Percentiles rank a stretch among this genome's conserved stretches.
These are phyloP conservation scores for Dasypus novemcinctus DNA, from an alignment of 2,113 vertebrate genomes.

Conservation along the genomic window DNA sequence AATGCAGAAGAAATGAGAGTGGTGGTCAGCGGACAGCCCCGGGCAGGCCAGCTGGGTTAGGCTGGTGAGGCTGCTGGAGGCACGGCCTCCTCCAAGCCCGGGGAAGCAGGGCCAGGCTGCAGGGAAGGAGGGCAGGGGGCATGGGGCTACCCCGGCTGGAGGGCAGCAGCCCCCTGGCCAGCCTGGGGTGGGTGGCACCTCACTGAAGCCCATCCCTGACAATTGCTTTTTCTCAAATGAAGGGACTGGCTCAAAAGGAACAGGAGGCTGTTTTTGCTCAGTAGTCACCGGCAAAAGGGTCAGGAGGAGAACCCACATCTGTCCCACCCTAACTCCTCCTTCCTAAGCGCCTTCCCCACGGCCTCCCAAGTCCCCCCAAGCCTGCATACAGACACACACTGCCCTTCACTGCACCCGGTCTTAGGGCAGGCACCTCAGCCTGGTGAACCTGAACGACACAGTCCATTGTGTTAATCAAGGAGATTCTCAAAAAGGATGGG, in stretches of 20 bases:
- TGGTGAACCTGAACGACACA: not conserved
- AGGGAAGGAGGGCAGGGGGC: too few relatives aligned
- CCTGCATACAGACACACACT: rapidly evolving
- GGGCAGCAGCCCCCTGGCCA: not conserved
- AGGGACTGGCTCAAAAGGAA: not conserved
- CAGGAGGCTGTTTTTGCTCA: not conserved
- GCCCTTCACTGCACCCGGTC: not conserved
- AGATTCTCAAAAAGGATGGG: not conserved
- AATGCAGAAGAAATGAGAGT: not conserved
- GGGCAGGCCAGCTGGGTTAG: not conserved
- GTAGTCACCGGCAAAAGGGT: not conserved
- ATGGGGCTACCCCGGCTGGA: too few relatives aligned
- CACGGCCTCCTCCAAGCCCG: not conserved
- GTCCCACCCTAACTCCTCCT: not conserved
- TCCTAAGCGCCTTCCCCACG: not conserved
- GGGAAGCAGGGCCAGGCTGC: not conserved
- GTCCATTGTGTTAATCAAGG: not conserved
- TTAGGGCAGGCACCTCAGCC: not conserved
- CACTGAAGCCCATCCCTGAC: not conserved
- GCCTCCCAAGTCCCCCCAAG: too few relatives aligned
- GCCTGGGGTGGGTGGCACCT: not conserved
- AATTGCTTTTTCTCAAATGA: not conserved
- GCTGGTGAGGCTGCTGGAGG: not conserved
- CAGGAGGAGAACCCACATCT: not conserved
- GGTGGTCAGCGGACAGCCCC: not conserved